Evolutionary conservation across 92 coral and sea anemone species (phyloP), one percentile per base, ranked within the genome.

Genomic region (Metridium senile): DNA sequence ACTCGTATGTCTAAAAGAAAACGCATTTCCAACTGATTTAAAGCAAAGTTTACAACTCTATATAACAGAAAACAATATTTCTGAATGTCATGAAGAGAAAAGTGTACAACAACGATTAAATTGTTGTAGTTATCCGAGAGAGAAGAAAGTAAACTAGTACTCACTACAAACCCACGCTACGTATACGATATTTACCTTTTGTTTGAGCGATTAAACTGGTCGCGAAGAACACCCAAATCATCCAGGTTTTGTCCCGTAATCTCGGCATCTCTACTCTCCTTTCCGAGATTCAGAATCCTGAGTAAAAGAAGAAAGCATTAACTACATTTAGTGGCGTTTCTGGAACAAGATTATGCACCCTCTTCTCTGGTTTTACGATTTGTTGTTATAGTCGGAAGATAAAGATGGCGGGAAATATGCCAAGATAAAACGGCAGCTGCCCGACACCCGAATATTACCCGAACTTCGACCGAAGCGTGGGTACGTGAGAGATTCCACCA

Each of bases 121-220:
- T 26, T 30, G 53, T n/a, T 66, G 28, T 29, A 52, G 83, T 58
- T 56, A 57, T 49, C 47, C 8, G 68, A 21, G 56, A 25, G 71
- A 77, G 32, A 68, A 54, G 54, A 68, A 79, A 79, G 58, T 69
- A 52, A 67, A 54, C 54, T 47, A 4, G 49, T 4, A 39, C 13
- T 13, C 75, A 77, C 64, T 78, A 47, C 62, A 27, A 64, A 75
- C 75, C 69, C 76, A 77, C 92, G 86, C 86, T 72, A 75, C 93
- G 84, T 45, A 72, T 80, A 21, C 84, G 88, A 82, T 71, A 91
- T 82, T 71, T 76, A 91, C 97, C 97, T 82, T 71, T 75, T 75
- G 87, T 91, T 82, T 85, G 82, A 71, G 66, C 77, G 76, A 79
- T 79, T 58, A 70, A 79, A 68, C 84, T 70, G 76, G 84, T 56